Evolutionary conservation across 2,797 vertebrate genomes (phyloP).

Genomic region (Tokudaia muenninki): DNA sequence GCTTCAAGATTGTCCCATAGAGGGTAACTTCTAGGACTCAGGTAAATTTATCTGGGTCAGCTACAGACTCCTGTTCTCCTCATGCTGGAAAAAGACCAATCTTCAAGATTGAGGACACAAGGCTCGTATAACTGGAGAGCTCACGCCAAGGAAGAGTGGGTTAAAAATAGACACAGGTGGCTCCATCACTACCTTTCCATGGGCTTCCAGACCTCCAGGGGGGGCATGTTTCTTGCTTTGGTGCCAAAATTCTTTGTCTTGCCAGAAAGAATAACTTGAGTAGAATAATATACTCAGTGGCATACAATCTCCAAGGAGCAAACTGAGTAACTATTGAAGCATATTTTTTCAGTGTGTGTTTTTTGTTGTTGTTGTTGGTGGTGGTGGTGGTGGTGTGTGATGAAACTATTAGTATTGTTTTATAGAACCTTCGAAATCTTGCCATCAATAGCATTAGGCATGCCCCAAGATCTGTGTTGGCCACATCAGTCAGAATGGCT

Average conservation of each 20-base stretch:
- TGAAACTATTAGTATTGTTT: neutral
- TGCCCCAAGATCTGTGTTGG: neutral
- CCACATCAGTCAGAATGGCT: too few relatives aligned
- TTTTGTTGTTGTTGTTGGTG: neutral
- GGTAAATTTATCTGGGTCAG: neutral
- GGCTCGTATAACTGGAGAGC: slow-evolving; percentile 6
- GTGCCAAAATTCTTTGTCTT: slow-evolving; percentile 35
- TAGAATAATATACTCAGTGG: neutral
- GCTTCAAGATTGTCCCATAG: neutral
- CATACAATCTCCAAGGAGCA: neutral
- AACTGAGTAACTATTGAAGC: neutral
- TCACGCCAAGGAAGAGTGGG: neutral
- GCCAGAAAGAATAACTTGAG: neutral
- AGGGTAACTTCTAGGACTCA: neutral
- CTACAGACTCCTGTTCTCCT: neutral
- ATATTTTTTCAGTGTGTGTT: neutral
- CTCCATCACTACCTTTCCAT: neutral
- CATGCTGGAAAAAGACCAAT: neutral
- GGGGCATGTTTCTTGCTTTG: slow-evolving; percentile 35
- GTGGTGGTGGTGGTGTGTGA: neutral
- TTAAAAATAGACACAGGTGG: slow-evolving; percentile 68
- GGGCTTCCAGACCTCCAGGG: neutral
- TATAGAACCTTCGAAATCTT: slow-evolving; percentile 20
- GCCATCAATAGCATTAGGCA: neutral
- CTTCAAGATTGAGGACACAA: neutral